phyloP scores from a whole-genome alignment of 1,140 invertebrate species.

The Megathymus violae region DNA sequence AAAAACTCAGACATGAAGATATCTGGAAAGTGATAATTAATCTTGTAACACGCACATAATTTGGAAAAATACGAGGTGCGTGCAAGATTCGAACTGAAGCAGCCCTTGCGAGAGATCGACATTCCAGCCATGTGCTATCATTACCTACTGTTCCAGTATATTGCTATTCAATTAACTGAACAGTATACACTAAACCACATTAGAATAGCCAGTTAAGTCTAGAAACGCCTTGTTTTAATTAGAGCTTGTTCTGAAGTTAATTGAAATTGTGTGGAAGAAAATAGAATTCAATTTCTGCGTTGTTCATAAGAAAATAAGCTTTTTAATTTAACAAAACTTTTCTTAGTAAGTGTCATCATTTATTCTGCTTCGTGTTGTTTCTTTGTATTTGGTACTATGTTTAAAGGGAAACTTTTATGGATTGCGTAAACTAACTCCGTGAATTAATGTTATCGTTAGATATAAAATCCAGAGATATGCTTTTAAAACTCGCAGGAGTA shows the following conservation, averaged over 20 bases:
- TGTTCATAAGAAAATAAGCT: constrained; percentile 30
- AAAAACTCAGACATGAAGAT: too few relatives aligned
- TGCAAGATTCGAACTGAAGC: too few relatives aligned
- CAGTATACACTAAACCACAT: constrained; percentile 22
- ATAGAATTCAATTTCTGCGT: constrained; percentile 29
- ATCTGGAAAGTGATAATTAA: too few relatives aligned
- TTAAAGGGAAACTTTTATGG: background rate
- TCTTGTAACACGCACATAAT: too few relatives aligned
- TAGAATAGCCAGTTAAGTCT: constrained; percentile 33
- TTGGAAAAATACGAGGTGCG: too few relatives aligned
- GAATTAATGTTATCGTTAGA: background rate
- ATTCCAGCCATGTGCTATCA: too few relatives aligned
- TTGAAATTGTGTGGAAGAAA: constrained; percentile 32
- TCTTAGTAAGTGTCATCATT: constrained; percentile 26
- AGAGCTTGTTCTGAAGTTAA: constrained; percentile 27
- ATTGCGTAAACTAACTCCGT: background rate
- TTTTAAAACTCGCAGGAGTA: background rate
- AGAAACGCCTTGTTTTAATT: constrained; percentile 31
- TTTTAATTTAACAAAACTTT: constrained; percentile 31
- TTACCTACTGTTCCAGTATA: too few relatives aligned
- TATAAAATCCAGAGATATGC: background rate
- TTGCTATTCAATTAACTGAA: constrained; percentile 26
- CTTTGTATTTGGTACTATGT: background rate
- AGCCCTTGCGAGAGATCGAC: too few relatives aligned
- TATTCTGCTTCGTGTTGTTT: background rate